Percentiles rank a stretch among this genome's conserved stretches.
Evolutionary conservation across 2,113 vertebrate species (phyloP).

Genomic region (Phaetusa simplex): DNA sequence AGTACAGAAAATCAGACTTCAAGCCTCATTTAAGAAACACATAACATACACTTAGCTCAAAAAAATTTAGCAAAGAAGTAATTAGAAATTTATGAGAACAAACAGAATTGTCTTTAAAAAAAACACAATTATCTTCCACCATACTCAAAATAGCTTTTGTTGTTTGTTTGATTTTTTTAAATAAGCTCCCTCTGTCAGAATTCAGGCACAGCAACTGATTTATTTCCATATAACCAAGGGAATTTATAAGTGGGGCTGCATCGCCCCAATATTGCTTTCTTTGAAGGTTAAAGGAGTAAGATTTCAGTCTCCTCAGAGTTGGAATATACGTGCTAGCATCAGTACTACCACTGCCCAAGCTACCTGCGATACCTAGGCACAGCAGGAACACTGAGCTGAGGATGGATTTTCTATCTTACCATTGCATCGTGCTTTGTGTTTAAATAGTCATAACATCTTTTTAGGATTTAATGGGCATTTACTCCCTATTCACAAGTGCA

Average conservation of each 20-base stretch:
- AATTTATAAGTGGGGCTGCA: not conserved
- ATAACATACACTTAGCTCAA: not conserved
- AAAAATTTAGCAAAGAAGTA: not conserved
- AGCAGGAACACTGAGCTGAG: not conserved
- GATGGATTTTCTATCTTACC: not conserved
- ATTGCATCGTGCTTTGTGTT: not conserved
- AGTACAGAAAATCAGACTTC: not conserved
- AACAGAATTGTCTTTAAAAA: not conserved
- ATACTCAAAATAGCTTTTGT: not conserved
- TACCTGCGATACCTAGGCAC: not conserved
- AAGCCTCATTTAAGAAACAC: conserved; percentile 33
- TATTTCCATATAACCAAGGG: not conserved
- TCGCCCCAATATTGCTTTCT: not conserved
- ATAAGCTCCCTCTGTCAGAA: not conserved
- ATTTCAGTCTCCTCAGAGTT: not conserved
- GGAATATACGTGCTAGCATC: not conserved
- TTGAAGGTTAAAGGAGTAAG: not conserved
- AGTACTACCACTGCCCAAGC: not conserved
- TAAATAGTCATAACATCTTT: not conserved
- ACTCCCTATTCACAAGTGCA: not conserved
- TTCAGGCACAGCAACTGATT: not conserved
- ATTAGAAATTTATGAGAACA: not conserved
- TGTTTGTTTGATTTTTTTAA: not conserved
- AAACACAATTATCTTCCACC: not conserved
- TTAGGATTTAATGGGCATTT: not conserved